Evolutionary conservation across 2,113 vertebrate genomes (phyloP).

Genomic region (Azemiops feae): DNA sequence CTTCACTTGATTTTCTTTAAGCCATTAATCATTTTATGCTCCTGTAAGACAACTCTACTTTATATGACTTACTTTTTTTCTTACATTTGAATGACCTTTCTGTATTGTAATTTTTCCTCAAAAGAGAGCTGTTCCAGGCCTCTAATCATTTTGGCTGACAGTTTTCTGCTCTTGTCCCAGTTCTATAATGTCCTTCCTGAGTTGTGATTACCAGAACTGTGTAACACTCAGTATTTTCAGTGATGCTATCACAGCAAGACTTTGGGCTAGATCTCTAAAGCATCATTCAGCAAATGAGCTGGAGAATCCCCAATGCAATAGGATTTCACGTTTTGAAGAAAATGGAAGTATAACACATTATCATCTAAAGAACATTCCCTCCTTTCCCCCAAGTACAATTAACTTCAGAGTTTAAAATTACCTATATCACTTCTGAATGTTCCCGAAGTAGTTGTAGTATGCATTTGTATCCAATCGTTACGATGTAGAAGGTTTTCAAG

Average conservation of each 20-base stretch:
- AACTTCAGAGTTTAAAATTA: not conserved
- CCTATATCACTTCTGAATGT: not conserved
- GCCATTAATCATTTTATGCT: not conserved
- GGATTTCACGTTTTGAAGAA: not conserved
- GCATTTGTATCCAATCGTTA: conserved; percentile 10
- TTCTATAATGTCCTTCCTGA: not conserved
- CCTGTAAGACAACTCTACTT: not conserved
- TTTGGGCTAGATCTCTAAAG: not conserved
- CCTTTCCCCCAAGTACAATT: not conserved
- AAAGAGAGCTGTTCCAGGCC: not conserved
- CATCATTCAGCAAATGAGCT: not conserved
- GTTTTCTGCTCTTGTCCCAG: not conserved
- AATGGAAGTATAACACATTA: not conserved
- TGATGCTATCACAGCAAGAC: not conserved
- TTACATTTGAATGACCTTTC: not conserved
- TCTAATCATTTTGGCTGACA: not conserved
- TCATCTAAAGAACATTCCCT: not conserved
- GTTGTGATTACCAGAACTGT: not conserved
- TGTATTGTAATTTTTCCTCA: not conserved
- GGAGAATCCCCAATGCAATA: not conserved
- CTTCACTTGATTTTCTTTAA: not conserved
- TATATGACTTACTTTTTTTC: not conserved
- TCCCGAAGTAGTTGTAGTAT: not conserved
- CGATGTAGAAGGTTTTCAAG: not conserved
- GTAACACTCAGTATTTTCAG: not conserved